Percentiles rank a stretch among this genome's conserved stretches.
These are phyloP conservation scores for Luidia sarsii DNA, from an alignment of 53 echinoderm and acorn worm species.

Conservation along the genomic window DNA sequence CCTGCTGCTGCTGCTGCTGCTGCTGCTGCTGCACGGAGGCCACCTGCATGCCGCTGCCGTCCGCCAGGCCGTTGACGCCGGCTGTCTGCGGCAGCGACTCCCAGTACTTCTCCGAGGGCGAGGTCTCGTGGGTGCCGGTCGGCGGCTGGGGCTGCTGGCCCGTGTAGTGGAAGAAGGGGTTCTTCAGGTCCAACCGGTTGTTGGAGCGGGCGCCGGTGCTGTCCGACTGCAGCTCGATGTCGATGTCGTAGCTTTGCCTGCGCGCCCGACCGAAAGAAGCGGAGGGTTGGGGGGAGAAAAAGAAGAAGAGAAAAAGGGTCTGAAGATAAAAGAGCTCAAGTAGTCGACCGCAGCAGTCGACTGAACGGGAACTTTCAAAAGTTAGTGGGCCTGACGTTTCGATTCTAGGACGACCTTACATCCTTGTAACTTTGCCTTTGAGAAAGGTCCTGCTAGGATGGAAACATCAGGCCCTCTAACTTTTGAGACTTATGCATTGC, in stretches of 20 bases:
- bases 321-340: neutral
- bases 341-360: no score
- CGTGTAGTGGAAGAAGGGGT: slow-evolving; percentile 98
- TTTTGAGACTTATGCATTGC: no score
- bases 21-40: slow-evolving; percentile 44
- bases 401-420: no score
- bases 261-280: no score
- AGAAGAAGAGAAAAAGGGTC: neutral
- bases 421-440: no score
- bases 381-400: no score
- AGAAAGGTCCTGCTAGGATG: no score
- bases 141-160: slow-evolving; percentile 83
- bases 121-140: slow-evolving; percentile 69
- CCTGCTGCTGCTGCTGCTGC: no score
- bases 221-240: slow-evolving; percentile 87
- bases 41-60: slow-evolving; percentile 51
- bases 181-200: slow-evolving; percentile 96
- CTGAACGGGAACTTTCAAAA: no score
- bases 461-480: no score
- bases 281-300: neutral
- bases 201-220: slow-evolving; percentile 88
- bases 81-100: slow-evolving; percentile 53
- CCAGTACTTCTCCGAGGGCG: slow-evolving; percentile 96
- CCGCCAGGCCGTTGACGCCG: slow-evolving; percentile 65
- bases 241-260: slow-evolving; percentile 99